Percentiles rank a stretch among this genome's conserved stretches.
Conservation (phyloP, 2,888 invertebrate genomes). For the Chironomus riparius region DNA sequence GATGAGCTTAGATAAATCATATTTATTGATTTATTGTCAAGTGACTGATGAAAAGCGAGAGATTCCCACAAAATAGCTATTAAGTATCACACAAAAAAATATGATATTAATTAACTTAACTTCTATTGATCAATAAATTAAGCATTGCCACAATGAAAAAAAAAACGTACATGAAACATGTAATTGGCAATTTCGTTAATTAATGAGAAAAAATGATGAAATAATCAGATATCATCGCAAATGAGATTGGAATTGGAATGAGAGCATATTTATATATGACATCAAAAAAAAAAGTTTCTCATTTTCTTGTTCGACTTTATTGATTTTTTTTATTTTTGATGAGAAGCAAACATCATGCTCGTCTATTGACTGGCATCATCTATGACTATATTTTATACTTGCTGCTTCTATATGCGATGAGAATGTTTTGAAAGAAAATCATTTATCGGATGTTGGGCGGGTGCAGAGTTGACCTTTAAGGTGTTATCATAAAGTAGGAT, state of each 20-base stretch:
- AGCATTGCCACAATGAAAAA: background rate
- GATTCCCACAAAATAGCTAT: background rate
- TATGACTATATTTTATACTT: too few relatives aligned
- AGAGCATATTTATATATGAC: background rate
- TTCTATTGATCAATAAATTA: background rate
- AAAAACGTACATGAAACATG: background rate
- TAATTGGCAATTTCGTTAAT: slow-evolving; percentile 7
- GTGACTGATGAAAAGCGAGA: background rate
- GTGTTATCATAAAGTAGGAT: too few relatives aligned
- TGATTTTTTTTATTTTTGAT: background rate
- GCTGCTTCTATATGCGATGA: too few relatives aligned
- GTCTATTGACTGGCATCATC: too few relatives aligned
- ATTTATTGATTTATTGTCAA: slow-evolving; percentile 15
- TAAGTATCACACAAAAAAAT: too few relatives aligned
- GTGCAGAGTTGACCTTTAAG: too few relatives aligned
- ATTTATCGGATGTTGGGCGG: too few relatives aligned
- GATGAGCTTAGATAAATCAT: slow-evolving; percentile 15
- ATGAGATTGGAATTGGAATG: background rate
- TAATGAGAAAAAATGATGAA: slow-evolving; percentile 1
- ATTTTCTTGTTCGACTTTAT: background rate
- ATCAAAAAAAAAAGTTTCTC: background rate
- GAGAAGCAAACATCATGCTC: background rate
- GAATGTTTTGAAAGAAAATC: too few relatives aligned
- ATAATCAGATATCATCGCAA: background rate
- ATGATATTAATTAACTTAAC: background rate